phyloP scores from a whole-genome alignment of 2,888 invertebrate species.

The Camptogramma bilineatum region DNA sequence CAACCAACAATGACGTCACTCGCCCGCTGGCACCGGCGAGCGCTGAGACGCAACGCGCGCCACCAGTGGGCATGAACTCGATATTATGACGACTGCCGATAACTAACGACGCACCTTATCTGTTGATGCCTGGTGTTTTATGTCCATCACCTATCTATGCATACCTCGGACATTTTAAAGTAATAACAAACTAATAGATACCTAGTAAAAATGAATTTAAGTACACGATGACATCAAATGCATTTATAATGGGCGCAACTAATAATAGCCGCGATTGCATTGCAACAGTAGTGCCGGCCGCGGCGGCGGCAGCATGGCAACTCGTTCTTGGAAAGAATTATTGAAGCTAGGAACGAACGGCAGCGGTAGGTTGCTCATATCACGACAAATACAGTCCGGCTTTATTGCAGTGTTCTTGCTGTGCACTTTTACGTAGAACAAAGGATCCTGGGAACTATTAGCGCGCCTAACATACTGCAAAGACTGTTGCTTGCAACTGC shows the following conservation, averaged over 20 bases:
- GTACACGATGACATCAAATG: conserved; percentile 44
- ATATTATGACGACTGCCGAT: conserved; percentile 48
- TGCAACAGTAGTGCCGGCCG: conserved; percentile 55
- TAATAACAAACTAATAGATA: neutral
- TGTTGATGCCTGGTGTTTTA: conserved; percentile 48
- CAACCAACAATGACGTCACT: conserved; percentile 49
- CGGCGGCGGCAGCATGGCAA: conserved; percentile 40
- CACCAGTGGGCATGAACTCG: conserved; percentile 35
- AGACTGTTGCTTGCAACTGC: conserved; percentile 33
- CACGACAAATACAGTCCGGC: conserved; percentile 55
- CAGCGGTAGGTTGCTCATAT: conserved; percentile 56
- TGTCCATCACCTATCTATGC: conserved; percentile 41
- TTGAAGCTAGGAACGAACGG: conserved; percentile 55
- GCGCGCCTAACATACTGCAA: conserved; percentile 45
- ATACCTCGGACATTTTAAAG: conserved; percentile 13
- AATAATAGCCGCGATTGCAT: conserved; percentile 55
- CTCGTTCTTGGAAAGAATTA: conserved; percentile 64
- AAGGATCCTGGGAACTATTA: conserved; percentile 60
- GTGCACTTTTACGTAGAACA: conserved; percentile 57
- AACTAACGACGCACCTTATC: conserved; percentile 48
- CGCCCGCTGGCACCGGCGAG: conserved; percentile 38
- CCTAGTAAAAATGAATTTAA: conserved; percentile 16
- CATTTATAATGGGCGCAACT: conserved; percentile 49
- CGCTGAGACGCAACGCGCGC: conserved; percentile 26
- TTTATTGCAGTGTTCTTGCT: conserved; percentile 55